phyloP scores from a whole-genome alignment of 1,140 invertebrate genomes.

The Nasonia giraulti region DNA sequence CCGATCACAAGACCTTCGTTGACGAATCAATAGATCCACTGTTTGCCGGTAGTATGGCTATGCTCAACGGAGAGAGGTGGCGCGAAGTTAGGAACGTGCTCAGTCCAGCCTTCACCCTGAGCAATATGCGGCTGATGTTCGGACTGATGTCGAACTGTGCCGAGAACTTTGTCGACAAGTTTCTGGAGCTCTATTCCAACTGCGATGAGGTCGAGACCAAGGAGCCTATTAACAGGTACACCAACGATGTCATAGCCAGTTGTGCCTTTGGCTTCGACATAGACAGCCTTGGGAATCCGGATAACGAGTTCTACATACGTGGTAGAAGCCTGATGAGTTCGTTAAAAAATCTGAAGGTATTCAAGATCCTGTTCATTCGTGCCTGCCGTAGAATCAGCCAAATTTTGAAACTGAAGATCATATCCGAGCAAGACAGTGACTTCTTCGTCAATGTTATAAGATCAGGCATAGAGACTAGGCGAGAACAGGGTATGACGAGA shows the following conservation, averaged over 20 bases:
- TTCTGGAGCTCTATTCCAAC: not conserved
- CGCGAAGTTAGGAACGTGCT: constrained; percentile 75
- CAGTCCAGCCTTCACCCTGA: constrained; percentile 77
- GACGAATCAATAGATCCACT: constrained; percentile 72
- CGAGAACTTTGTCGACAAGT: constrained; percentile 51
- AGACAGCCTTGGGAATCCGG: constrained; percentile 63
- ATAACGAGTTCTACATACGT: constrained; percentile 66
- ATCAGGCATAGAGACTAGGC: constrained; percentile 52
- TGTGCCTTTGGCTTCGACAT: constrained; percentile 67
- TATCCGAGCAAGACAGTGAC: constrained; percentile 43
- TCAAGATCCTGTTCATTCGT: constrained; percentile 49
- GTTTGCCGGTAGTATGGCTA: constrained; percentile 72
- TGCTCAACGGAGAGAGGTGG: constrained; percentile 76
- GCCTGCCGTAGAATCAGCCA: constrained; percentile 37
- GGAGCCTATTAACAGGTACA: constrained; percentile 63
- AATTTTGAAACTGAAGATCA: constrained; percentile 44
- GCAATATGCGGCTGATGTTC: constrained; percentile 76
- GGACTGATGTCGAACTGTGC: constrained; percentile 70
- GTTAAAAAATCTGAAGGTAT: constrained; percentile 42
- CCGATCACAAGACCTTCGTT: constrained; percentile 72
- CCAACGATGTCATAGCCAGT: constrained; percentile 69
- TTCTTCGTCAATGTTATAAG: constrained; percentile 58
- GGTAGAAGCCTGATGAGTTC: constrained; percentile 59
- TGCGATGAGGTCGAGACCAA: constrained; percentile 66
- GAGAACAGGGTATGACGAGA: constrained; percentile 54